These are phyloP conservation scores for Leptarthrus brevirostris DNA, from an alignment of 2,888 invertebrate genomes.

Conservation along the genomic window DNA sequence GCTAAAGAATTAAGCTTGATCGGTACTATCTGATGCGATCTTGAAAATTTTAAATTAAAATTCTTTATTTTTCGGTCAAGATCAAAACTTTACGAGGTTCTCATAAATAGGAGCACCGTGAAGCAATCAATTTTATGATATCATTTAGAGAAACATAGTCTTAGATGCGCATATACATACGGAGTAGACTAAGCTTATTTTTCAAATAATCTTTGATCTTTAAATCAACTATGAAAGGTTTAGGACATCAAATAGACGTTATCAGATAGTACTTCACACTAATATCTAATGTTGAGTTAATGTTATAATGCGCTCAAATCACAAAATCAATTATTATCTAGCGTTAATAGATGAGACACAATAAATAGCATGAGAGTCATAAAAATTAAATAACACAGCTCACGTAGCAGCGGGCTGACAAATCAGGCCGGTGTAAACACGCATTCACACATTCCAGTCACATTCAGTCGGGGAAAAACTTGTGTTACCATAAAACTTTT, in stretches of 20 bases:
- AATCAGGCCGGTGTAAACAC: neutral
- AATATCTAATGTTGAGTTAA: neutral
- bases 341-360: constrained; percentile 23
- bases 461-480: constrained; percentile 38
- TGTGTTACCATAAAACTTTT: neutral
- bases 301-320: constrained; percentile 34
- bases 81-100: too few species aligned
- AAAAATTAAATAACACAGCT: constrained; percentile 31
- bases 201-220: too few species aligned
- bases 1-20: too few species aligned
- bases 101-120: neutral
- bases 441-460: constrained; percentile 12
- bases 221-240: too few species aligned
- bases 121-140: neutral
- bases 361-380: constrained; percentile 39
- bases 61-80: too few species aligned
- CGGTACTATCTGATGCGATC: too few species aligned
- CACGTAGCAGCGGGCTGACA: constrained; percentile 5
- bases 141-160: neutral
- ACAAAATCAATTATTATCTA: constrained; percentile 24
- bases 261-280: neutral
- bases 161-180: too few species aligned
- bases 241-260: too few species aligned
- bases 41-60: too few species aligned
- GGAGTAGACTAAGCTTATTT: too few species aligned